Evolutionary conservation across 2,113 vertebrate genomes (phyloP).

Genomic region (Atherinomorus stipes): DNA sequence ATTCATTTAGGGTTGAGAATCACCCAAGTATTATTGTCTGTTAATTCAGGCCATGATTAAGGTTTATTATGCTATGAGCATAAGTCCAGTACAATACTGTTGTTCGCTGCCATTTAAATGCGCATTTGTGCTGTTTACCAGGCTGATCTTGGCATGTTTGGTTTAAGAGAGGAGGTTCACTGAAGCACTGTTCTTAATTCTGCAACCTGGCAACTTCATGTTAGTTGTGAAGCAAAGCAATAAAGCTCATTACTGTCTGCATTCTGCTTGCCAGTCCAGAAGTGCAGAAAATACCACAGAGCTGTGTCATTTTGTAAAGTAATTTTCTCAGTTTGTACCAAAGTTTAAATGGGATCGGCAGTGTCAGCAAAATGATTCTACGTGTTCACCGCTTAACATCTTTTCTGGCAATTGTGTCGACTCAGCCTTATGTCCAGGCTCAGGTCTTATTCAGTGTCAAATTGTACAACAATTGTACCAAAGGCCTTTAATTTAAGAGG

Average conservation of each 20-base stretch:
- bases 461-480: too few relatives aligned
- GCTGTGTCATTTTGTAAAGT: constrained; percentile 36
- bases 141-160: constrained; percentile 23
- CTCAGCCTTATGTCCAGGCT: too few relatives aligned
- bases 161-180: constrained; percentile 31
- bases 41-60: not conserved
- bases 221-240: constrained; percentile 63
- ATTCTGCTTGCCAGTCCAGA: constrained; percentile 56
- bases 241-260: constrained; percentile 69
- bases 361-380: constrained; percentile 29
- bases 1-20: not conserved
- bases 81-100: not conserved
- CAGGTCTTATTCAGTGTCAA: too few relatives aligned
- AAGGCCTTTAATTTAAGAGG: too few relatives aligned
- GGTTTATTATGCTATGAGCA: not conserved
- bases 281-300: constrained; percentile 52
- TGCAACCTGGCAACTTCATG: constrained; percentile 54
- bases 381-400: constrained; percentile 4
- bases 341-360: constrained; percentile 41
- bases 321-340: constrained; percentile 41
- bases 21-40: not conserved
- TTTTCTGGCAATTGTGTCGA: not conserved
- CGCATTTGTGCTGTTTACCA: constrained; percentile 27
- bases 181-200: constrained; percentile 51
- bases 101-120: constrained; percentile 8